Evolutionary conservation across 2,797 vertebrate species (phyloP).

Genomic region (Champsocephalus esox): DNA sequence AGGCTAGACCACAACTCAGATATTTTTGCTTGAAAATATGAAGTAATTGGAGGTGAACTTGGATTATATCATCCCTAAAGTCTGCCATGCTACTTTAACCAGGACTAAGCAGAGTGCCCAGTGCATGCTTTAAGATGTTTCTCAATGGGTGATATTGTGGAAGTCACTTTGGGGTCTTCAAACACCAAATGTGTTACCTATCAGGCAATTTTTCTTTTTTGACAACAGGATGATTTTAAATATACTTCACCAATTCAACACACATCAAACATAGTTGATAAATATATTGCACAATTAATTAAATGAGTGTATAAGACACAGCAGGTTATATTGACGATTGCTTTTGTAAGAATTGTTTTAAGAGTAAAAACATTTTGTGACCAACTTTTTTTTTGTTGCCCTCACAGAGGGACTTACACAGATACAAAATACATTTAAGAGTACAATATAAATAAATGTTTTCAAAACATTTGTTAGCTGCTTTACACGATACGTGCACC

Average conservation of each 20-base stretch:
- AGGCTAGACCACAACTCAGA: slow-evolving; percentile 31
- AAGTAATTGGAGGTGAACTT: slow-evolving; percentile 17
- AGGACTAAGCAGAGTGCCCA: neutral
- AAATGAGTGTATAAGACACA: neutral
- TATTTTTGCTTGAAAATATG: slow-evolving; percentile 38
- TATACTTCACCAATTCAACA: neutral
- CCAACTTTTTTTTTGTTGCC: too few relatives aligned
- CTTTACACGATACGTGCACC: neutral
- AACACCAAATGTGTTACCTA: neutral
- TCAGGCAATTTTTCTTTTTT: neutral
- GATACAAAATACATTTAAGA: too few relatives aligned
- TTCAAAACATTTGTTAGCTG: neutral
- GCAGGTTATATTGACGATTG: neutral
- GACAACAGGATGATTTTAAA: neutral
- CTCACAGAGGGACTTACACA: too few relatives aligned
- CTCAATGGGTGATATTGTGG: neutral
- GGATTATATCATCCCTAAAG: slow-evolving; percentile 18
- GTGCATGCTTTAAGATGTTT: neutral
- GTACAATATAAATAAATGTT: neutral
- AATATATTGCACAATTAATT: neutral
- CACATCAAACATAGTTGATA: neutral
- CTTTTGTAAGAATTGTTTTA: neutral
- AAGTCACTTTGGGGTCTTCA: neutral
- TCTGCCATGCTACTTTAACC: neutral
- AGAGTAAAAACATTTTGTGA: neutral